Evolutionary conservation across 2,888 invertebrate species (phyloP), one percentile per base, ranked within the genome.

Genomic region (Micropterix aruncella): DNA sequence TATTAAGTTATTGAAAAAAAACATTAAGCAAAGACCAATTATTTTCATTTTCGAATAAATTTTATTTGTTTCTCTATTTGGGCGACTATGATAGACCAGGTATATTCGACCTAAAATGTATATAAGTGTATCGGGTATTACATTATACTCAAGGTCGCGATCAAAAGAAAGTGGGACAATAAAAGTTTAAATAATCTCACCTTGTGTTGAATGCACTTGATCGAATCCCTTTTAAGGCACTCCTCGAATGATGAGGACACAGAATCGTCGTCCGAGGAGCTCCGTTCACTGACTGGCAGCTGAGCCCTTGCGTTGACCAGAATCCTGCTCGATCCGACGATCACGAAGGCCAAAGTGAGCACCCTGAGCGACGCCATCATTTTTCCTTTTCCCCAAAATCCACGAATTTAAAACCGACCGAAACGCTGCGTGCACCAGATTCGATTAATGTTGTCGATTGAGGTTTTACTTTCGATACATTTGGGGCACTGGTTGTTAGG

Each of bases 141-240:
- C n/a, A 9, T 36, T 14, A n/a, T 38, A n/a, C 38, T 12, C 5
- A 38, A 38, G 9, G 7, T 38, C 15, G 38, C 5, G 15, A n/a
- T n/a, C n/a, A n/a, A n/a, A n/a, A n/a, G n/a, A n/a, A n/a, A n/a
- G n/a, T n/a, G n/a, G n/a, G n/a, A n/a, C n/a, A n/a, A n/a, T n/a
- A 17, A 27, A 12, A 18, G 2, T 42, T 38, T 19, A 18, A 17
- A 19, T 16, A 16, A 43, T 17, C 65, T 60, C 62, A 66, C 70
- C 65, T 69, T 69, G 54, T 71, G 63, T 61, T 79, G 79, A 48
- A 78, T 61, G 62, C 79, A 79, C 52, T 76, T 73, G 50, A 79
- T 77, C 46, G 78, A 77, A 62, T 79, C 78, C 56, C 70, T 66
- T 52, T 70, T 63, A 50, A 77, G 62, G 55, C 79, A 79, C 52